These are phyloP conservation scores for Zaprionus gabonicus DNA, from an alignment of 1,140 invertebrate species.

Conservation along the genomic window DNA sequence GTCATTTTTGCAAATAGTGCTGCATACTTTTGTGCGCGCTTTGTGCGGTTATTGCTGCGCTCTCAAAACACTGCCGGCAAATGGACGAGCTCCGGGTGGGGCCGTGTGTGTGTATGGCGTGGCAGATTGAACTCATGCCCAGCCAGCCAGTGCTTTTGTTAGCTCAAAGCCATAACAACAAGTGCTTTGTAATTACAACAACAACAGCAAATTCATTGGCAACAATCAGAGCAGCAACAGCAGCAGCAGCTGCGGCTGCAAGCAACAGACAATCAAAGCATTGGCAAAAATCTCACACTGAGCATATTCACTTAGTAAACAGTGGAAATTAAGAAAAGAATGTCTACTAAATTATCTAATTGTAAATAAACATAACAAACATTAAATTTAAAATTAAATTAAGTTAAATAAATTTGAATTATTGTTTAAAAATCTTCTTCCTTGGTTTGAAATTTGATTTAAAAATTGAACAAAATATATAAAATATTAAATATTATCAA, in stretches of 20 bases:
- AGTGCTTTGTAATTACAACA: slow-evolving; percentile 71
- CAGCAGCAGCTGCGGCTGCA: slow-evolving; percentile 26
- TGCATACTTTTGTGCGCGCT: slow-evolving; percentile 73
- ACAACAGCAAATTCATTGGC: slow-evolving; percentile 4
- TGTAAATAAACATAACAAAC: no score
- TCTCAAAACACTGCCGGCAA: slow-evolving; percentile 44
- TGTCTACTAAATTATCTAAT: no score
- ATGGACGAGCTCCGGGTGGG: neutral
- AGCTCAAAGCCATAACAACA: slow-evolving; percentile 69
- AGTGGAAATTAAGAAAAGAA: neutral
- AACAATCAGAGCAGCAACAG: slow-evolving; percentile 5
- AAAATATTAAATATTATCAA: no score
- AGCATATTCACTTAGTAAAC: neutral
- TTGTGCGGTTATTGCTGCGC: slow-evolving; percentile 73
- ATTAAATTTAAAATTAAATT: no score
- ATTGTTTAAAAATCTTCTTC: no score
- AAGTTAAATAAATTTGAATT: no score
- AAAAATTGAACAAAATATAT: no score
- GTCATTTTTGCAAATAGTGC: slow-evolving; percentile 73
- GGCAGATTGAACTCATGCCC: slow-evolving; percentile 20
- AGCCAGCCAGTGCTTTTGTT: slow-evolving; percentile 56
- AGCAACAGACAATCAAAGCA: neutral
- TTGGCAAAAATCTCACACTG: neutral
- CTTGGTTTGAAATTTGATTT: no score
- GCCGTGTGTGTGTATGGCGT: neutral